These are phyloP conservation scores for Argyra leucocephala DNA, from an alignment of 2,888 invertebrate genomes.

Conservation along the genomic window DNA sequence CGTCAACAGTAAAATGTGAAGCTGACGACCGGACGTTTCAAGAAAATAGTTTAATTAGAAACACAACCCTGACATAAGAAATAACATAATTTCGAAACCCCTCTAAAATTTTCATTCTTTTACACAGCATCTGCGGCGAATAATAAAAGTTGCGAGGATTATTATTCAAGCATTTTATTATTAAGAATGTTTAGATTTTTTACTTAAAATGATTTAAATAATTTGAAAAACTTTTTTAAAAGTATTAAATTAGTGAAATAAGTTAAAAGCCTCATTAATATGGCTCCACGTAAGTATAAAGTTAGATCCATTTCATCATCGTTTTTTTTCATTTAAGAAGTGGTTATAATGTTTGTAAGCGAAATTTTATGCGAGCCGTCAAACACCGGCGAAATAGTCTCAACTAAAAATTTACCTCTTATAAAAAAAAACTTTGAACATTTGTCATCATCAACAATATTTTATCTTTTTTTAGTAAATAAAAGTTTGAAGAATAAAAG, in stretches of 20 bases:
- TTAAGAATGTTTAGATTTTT: background rate
- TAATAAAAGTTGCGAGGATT: background rate
- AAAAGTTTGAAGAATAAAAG: background rate
- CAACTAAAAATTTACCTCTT: background rate
- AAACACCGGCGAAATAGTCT: conserved; percentile 1
- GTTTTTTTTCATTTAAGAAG: background rate
- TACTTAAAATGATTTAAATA: conserved; percentile 6
- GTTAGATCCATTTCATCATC: background rate
- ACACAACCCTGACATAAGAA: background rate
- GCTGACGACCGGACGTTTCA: too few species aligned
- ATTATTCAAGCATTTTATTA: background rate
- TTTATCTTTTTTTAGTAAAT: background rate
- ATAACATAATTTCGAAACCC: background rate
- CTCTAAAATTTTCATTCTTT: background rate
- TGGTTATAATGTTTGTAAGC: conserved; percentile 3
- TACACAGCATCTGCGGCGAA: background rate
- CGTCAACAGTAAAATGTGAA: too few species aligned
- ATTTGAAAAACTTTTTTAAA: background rate
- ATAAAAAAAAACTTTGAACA: background rate
- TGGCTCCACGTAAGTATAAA: conserved; percentile 3
- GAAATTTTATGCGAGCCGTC: conserved; percentile 1
- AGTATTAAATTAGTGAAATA: background rate
- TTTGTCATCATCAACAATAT: background rate
- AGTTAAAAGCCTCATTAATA: background rate
- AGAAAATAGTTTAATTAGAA: too few species aligned